Evolutionary conservation across 2,888 invertebrate species (phyloP), one percentile per base, ranked within the genome.

Genomic region (Himalopsyche japonica): DNA sequence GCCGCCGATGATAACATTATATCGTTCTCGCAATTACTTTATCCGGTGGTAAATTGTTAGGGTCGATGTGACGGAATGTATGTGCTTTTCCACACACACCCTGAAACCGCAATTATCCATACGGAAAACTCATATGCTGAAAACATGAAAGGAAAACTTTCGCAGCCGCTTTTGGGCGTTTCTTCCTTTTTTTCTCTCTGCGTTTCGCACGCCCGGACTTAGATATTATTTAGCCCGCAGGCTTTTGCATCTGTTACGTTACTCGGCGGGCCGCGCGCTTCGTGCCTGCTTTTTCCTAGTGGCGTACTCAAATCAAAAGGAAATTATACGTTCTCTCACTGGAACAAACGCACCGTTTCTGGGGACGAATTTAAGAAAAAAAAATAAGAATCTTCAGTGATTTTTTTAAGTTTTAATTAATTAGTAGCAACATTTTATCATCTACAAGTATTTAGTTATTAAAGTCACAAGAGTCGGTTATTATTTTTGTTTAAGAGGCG

Each of bases 111-210:
- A 70, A 70, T 70, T 70, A 70, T 70, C 70, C 70, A 10, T 70
- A 70, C 70, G 70, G 70, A 70, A 70, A 70, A 70, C 70, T 70
- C 70, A 70, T 70, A 70, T 70, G 70, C 70, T 70, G 70, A 70
- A 70, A 70, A 70, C 70, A 70, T 70, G 70, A 70, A 70, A 70
- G 70, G 24, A 70, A 70, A 70, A 70, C 70, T 70, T 70, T 70
- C 70, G 20, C 70, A 24, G 27, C 15, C 27, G 70, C 70, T 70
- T 70, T 70, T 70, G 70, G 70, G 70, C 70, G 27, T 70, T 70
- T 27, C 70, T 70, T 70, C 70, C 70, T 27, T 12, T 70, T 70
- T 70, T 24, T 70, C 30, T 70, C 30, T 24, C 70, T 27, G 27
- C 70, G 70, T 30, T 70, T 30, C 27, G 30, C 70, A 27, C 70